Percentiles rank a stretch among this genome's conserved stretches.
Conservation (phyloP, 2,888 invertebrate species). For the Parnassius mnemosyne region DNA sequence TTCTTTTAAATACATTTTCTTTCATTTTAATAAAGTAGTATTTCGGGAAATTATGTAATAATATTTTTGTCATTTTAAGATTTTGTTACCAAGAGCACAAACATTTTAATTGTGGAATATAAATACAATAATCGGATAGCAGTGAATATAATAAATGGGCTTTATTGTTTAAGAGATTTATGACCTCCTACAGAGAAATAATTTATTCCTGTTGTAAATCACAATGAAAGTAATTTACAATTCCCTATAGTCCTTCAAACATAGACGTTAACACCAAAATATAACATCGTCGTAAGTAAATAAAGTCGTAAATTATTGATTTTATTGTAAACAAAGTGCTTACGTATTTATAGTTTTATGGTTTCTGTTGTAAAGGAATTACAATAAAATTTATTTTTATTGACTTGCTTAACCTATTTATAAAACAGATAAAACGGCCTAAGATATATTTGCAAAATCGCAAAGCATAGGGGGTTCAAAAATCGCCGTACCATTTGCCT, state of each 20-base stretch:
- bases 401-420: conserved; percentile 1
- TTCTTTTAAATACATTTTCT: too few relatives aligned
- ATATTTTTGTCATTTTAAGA: too few relatives aligned
- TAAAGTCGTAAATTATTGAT: conserved; percentile 22
- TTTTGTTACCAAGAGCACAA: too few relatives aligned
- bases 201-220: conserved; percentile 17
- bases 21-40: too few relatives aligned
- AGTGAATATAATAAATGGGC: too few relatives aligned
- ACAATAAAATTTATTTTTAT: conserved; percentile 18
- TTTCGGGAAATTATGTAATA: too few relatives aligned
- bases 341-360: conserved; percentile 24
- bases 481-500: too few relatives aligned
- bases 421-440: neutral
- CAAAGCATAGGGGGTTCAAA: too few relatives aligned
- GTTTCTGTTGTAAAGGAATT: conserved; percentile 19
- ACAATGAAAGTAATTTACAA: conserved; percentile 8
- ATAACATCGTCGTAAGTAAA: neutral
- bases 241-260: conserved; percentile 8
- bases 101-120: too few relatives aligned
- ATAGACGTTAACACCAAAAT: conserved; percentile 12
- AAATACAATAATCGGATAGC: too few relatives aligned
- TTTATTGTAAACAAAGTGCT: conserved; percentile 24
- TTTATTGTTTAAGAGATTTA: neutral
- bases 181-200: conserved; percentile 3
- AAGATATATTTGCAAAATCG: neutral